Percentiles rank a stretch among this genome's conserved stretches.
Evolutionary conservation across 2,888 invertebrate genomes (phyloP).

Genomic region (Cataglyphis albicans): DNA sequence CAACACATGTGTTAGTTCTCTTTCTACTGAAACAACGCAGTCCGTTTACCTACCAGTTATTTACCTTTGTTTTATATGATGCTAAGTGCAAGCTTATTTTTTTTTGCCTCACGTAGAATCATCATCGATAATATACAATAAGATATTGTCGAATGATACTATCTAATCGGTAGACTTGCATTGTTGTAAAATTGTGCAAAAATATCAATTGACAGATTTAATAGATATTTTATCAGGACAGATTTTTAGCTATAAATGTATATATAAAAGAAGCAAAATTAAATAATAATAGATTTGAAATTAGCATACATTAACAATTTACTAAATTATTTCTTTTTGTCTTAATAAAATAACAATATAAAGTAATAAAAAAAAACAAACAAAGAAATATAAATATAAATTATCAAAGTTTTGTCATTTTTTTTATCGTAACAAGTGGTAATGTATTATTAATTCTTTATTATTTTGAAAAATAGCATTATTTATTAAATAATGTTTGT

Average conservation of each 20-base stretch:
- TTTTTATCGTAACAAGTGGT: not conserved
- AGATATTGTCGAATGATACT: not conserved
- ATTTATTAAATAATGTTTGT: slow-evolving; percentile 12
- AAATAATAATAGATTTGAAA: not conserved
- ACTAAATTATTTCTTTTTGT: not conserved
- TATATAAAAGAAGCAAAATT: not conserved
- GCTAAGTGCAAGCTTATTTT: not conserved
- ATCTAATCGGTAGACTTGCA: not conserved
- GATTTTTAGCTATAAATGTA: not conserved
- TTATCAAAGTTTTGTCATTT: not conserved
- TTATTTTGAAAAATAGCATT: slow-evolving; percentile 2
- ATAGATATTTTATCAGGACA: not conserved
- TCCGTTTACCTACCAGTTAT: not conserved
- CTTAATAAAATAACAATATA: not conserved
- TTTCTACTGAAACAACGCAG: not conserved
- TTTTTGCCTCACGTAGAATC: not conserved
- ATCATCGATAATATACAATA: too few relatives aligned
- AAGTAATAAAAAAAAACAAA: not conserved
- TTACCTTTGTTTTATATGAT: not conserved
- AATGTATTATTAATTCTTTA: not conserved
- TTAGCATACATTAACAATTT: not conserved
- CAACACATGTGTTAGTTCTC: not conserved
- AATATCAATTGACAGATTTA: not conserved
- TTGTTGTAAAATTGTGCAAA: not conserved
- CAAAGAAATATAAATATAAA: not conserved